Conservation (phyloP, 1,140 invertebrate species). For the Cherax quadricarinatus region DNA sequence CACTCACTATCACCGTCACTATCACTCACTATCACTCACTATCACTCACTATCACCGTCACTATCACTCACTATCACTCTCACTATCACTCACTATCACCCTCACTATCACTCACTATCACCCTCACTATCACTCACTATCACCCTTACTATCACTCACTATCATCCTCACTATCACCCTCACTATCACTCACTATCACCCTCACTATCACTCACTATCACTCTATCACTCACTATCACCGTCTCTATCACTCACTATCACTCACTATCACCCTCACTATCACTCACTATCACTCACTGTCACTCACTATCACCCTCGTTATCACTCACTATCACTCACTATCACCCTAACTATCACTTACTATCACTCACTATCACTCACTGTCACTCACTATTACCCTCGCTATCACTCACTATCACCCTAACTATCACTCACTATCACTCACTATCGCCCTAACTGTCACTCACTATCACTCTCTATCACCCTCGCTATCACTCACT, state of each 20-base stretch:
- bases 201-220: neutral
- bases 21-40: too few relatives aligned
- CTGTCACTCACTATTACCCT: neutral
- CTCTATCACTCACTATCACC: neutral
- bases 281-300: neutral
- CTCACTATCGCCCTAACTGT: too few relatives aligned
- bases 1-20: too few relatives aligned
- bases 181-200: neutral
- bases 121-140: constrained; percentile 4
- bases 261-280: constrained; percentile 15
- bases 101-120: too few relatives aligned
- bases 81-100: too few relatives aligned
- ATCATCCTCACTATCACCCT: too few relatives aligned
- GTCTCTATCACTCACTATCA: constrained; percentile 22
- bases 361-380: neutral
- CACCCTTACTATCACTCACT: too few relatives aligned
- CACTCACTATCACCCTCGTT: constrained; percentile 77
- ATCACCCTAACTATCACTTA: neutral
- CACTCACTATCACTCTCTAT: too few relatives aligned
- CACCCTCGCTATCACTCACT: too few relatives aligned
- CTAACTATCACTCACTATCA: too few relatives aligned
- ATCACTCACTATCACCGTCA: too few relatives aligned
- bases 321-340: neutral
- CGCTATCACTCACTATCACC: neutral
- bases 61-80: too few relatives aligned